A percentile compares a stretch with the other conserved stretches of the same genome.
Evolutionary conservation across 30 jellyfish, hydroid and myxozoan species (phyloP).

Genomic region (Turritopsis rubra): DNA sequence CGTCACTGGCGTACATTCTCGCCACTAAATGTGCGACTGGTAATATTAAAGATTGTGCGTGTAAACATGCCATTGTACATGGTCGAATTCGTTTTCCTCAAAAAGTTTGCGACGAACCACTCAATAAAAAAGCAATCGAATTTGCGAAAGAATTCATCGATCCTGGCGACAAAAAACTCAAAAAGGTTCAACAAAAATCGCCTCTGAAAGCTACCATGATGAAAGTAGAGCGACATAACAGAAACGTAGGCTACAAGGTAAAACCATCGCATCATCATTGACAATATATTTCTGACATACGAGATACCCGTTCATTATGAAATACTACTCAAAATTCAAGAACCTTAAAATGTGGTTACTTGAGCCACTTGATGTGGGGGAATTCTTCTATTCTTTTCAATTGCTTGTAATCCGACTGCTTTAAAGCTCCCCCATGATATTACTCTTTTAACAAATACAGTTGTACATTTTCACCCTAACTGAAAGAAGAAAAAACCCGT

Average conservation of each 20-base stretch:
- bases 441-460: no score
- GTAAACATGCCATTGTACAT: not conserved
- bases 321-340: no score
- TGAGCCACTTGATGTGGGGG: no score
- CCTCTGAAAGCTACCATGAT: not conserved
- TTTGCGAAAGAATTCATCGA: not conserved
- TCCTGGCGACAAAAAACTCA: not conserved
- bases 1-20: not conserved
- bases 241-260: not conserved
- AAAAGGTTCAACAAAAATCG: not conserved
- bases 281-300: no score
- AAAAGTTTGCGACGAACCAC: not conserved
- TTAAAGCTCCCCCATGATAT: no score
- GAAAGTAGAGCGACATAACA: not conserved
- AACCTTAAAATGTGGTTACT: no score
- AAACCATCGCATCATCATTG: no score
- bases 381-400: no score
- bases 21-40: not conserved
- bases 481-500: no score
- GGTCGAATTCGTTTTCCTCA: not conserved
- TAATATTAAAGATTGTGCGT: not conserved
- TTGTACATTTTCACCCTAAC: no score
- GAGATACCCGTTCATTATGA: no score
- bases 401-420: no score
- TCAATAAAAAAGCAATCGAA: not conserved